Evolutionary conservation across 2,797 vertebrate genomes (phyloP).

Genomic region (Helostoma temminkii): DNA sequence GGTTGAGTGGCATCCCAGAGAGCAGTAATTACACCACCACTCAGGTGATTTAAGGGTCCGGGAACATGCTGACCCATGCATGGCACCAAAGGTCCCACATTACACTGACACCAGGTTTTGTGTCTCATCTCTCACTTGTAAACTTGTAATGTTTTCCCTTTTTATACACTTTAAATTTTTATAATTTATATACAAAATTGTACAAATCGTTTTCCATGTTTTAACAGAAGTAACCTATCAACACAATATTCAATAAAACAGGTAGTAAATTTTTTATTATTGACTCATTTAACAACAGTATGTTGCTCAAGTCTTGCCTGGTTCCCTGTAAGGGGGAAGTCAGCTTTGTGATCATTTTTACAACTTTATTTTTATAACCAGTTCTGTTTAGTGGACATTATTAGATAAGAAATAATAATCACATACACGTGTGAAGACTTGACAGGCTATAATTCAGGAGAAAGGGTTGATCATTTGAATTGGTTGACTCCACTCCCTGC

Average conservation of each 20-base stretch:
- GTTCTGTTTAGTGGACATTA: slow-evolving; percentile 41
- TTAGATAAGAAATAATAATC: slow-evolving; percentile 38
- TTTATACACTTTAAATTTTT: slow-evolving; percentile 11
- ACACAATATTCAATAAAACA: background rate
- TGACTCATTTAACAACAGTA: background rate
- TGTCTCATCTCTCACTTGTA: too few relatives aligned
- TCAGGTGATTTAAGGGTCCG: slow-evolving; percentile 81
- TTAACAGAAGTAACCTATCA: slow-evolving; percentile 4
- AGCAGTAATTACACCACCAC: slow-evolving; percentile 82
- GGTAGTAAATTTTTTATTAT: too few relatives aligned
- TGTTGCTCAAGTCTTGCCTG: slow-evolving; percentile 6
- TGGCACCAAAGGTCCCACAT: slow-evolving; percentile 63
- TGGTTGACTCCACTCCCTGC: slow-evolving; percentile 56
- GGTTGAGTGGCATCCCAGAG: slow-evolving; percentile 81
- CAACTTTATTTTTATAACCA: slow-evolving; percentile 28
- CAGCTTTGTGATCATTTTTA: slow-evolving; percentile 44
- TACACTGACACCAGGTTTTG: slow-evolving; percentile 50
- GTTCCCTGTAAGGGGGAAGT: background rate
- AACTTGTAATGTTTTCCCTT: background rate
- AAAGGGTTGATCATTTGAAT: slow-evolving; percentile 65
- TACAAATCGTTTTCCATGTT: slow-evolving; percentile 22
- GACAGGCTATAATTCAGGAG: slow-evolving; percentile 68
- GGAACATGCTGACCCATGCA: slow-evolving; percentile 79
- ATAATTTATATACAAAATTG: slow-evolving; percentile 17
- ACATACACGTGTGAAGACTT: slow-evolving; percentile 26